Evolutionary conservation across 2,888 invertebrate species (phyloP), one percentile per base, ranked within the genome.

Genomic region (Drosophila mimetica): DNA sequence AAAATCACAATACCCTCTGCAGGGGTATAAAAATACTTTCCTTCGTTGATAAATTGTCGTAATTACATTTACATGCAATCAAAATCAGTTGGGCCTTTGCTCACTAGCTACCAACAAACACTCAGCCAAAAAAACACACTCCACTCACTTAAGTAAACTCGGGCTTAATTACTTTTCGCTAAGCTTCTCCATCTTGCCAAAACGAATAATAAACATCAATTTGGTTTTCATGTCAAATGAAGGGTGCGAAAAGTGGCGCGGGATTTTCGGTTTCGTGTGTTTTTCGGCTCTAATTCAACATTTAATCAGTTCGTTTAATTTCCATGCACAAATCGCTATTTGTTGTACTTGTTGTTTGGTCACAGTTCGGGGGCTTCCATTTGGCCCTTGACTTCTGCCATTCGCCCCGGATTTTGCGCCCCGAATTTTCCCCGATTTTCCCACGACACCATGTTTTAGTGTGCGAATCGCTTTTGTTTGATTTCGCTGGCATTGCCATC

Each of bases 221-320:
- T 60, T 59, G 16, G 59, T 57, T 55, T 42, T 13, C 53, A 71
- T 60, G 63, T 47, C 58, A 34, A 65, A 37, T 51, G 55, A 30
- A 59, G 28, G 41, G 53, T 39, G 51, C 22, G 25, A 53, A 55
- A 36, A 39, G 14, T 13, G 42, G 9, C 6, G n/a, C 13, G 1
- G 60, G 37, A 11, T 30, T 30, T 14, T 14, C 16, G 30, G n/a
- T n/a, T n/a, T n/a, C 37, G 57, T 13, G 66, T 57, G 52, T 5
- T 22, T 0, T 22, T 22, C 5, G 75, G 70, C 57, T 44, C 58
- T 66, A 76, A 71, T 81, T 81, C 71, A 70, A 74, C 76, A 84
- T 86, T 84, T 86, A 86, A 83, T 74, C 71, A 74, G 65, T 72
- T 77, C 63, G 65, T 67, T 86, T 70, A 77, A 83, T 83, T 79